These are phyloP conservation scores for Propsilocerus akamusi DNA, from an alignment of 1,140 invertebrate genomes.

Conservation along the genomic window DNA sequence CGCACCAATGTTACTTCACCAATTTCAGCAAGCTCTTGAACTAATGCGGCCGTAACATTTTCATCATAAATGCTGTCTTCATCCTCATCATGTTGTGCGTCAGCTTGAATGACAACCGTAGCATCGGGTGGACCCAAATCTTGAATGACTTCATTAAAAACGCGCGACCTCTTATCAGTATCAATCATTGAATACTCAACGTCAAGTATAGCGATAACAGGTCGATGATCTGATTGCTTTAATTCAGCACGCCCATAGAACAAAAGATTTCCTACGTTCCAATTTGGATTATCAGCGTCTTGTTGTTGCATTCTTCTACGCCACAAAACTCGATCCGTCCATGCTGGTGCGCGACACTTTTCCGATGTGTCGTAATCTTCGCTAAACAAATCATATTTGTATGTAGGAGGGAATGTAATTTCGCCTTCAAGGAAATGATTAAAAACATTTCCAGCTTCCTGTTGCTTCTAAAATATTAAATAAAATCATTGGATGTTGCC, in stretches of 20 bases:
- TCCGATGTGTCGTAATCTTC: constrained; percentile 99
- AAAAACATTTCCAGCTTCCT: constrained; percentile 74
- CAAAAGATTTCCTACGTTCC: constrained; percentile 59
- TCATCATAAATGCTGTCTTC: constrained; percentile 30
- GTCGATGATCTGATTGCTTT: constrained; percentile 95
- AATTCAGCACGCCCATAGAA: constrained; percentile 86
- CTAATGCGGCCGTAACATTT: constrained; percentile 19
- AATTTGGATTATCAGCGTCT: constrained; percentile 42
- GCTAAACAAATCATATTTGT: constrained; percentile 98
- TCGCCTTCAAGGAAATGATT: constrained; percentile 85
- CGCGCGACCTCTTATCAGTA: constrained; percentile 43
- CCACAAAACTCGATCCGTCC: constrained; percentile 94
- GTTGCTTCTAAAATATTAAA: constrained; percentile 40
- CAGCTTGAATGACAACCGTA: constrained; percentile 63
- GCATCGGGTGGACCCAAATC: constrained; percentile 87
- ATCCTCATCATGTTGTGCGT: constrained; percentile 17
- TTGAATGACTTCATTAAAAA: constrained; percentile 70
- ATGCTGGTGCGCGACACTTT: constrained; percentile 90
- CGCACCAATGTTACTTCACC: constrained; percentile 71
- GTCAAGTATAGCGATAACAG: constrained; percentile 79
- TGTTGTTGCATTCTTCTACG: constrained; percentile 51
- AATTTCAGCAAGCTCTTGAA: constrained; percentile 22
- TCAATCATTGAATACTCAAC: constrained; percentile 68
- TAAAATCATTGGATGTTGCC: too few species aligned
- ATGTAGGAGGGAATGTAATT: constrained; percentile 88